Conservation (phyloP, 1,140 invertebrate species). For the Magallana ariakensis region DNA sequence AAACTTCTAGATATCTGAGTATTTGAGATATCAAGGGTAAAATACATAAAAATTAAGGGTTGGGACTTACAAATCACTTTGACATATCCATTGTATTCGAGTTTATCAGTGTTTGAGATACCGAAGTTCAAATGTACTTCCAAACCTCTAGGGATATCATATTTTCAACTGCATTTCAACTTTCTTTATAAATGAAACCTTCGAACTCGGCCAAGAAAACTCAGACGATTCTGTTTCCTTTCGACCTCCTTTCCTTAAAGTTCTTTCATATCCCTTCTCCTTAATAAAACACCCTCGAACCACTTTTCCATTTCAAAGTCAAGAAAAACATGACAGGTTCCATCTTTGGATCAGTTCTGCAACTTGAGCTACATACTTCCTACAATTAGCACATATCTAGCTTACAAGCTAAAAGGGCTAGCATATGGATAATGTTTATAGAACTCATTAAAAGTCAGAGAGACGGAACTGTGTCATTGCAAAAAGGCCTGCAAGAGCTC, state of each 20-base stretch:
- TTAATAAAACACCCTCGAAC: neutral
- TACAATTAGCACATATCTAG: conserved; percentile 7
- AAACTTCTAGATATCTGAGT: too few relatives aligned
- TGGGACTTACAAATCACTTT: too few relatives aligned
- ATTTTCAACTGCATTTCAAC: too few relatives aligned
- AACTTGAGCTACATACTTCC: conserved; percentile 26
- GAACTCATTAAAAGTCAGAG: conserved; percentile 3
- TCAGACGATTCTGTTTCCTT: neutral
- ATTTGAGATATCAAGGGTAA: too few relatives aligned
- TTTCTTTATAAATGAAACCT: too few relatives aligned
- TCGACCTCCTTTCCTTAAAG: neutral
- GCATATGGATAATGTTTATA: conserved; percentile 12
- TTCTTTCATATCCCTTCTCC: neutral
- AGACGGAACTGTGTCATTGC: conserved; percentile 30
- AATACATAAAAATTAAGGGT: too few relatives aligned
- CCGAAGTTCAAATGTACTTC: too few relatives aligned
- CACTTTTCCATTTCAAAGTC: conserved; percentile 31
- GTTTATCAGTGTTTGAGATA: too few relatives aligned
- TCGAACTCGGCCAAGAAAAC: too few relatives aligned
- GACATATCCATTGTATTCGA: too few relatives aligned
- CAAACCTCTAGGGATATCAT: too few relatives aligned
- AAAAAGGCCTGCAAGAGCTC: neutral
- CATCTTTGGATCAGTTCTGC: neutral
- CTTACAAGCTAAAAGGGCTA: conserved; percentile 1
- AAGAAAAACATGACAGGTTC: conserved; percentile 3